Evolutionary conservation across 2,888 invertebrate genomes (phyloP).

Genomic region (Archips xylosteana): DNA sequence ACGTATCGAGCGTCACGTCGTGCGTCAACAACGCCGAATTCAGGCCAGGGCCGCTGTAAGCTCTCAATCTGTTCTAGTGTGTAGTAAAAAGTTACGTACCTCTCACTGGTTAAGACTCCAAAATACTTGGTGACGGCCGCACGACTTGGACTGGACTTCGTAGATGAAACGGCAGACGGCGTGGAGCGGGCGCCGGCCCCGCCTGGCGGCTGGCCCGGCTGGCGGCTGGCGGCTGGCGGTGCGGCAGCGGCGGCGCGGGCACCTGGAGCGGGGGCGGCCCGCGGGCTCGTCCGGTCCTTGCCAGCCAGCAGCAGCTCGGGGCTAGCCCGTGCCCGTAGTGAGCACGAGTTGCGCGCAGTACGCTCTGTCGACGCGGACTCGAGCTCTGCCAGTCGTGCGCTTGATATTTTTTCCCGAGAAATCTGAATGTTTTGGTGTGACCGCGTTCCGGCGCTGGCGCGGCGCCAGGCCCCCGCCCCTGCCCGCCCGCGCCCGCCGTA

Average conservation of each 20-base stretch:
- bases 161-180: no score
- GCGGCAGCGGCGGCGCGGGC: not conserved
- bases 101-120: not conserved
- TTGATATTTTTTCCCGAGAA: slow-evolving; percentile 70
- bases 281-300: no score
- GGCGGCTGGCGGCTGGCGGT: not conserved
- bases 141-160: no score
- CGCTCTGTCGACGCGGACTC: slow-evolving; percentile 76
- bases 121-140: not conserved
- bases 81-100: not conserved
- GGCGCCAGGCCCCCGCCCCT: slow-evolving; percentile 58
- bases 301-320: slow-evolving; percentile 16
- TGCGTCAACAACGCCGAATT: not conserved
- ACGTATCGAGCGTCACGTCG: slow-evolving; percentile 7
- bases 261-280: no score
- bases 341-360: slow-evolving; percentile 3
- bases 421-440: slow-evolving; percentile 73
- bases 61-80: not conserved
- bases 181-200: not conserved
- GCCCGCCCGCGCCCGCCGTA: slow-evolving; percentile 45
- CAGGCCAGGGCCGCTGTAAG: not conserved
- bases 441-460: slow-evolving; percentile 68
- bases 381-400: slow-evolving; percentile 83
- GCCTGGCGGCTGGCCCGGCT: slow-evolving; percentile 16
- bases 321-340: slow-evolving; percentile 1